Conservation (phyloP, 2,797 vertebrate genomes). For the Dryobates pubescens region DNA sequence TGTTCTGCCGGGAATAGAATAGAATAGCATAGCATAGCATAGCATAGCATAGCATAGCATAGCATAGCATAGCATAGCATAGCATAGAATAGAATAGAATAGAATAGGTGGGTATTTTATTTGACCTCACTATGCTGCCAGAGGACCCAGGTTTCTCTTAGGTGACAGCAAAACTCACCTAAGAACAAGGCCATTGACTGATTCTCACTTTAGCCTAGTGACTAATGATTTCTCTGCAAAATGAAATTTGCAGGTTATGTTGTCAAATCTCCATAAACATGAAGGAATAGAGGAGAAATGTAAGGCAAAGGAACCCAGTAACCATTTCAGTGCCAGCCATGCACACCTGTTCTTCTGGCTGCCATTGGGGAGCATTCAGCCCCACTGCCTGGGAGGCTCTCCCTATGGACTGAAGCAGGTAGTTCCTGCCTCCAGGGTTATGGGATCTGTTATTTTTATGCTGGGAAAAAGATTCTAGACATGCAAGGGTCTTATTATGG, state of each 20-base stretch:
- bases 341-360: neutral
- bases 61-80: no score
- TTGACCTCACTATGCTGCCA: neutral
- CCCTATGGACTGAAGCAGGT: no score
- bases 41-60: rapidly evolving
- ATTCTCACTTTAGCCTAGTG: neutral
- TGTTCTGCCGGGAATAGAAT: no score
- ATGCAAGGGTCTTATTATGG: neutral
- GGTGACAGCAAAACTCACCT: neutral
- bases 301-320: neutral
- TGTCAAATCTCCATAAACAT: neutral
- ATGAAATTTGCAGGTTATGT: no score
- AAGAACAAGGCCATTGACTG: neutral
- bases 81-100: rapidly evolving
- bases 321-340: neutral
- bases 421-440: neutral
- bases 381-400: rapidly evolving
- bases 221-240: neutral
- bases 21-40: no score
- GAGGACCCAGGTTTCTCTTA: neutral
- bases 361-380: neutral
- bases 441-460: neutral
- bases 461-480: neutral
- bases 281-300: neutral
- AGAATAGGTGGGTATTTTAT: neutral